A percentile compares a stretch with the other conserved stretches of the same genome.
phyloP scores from a whole-genome alignment of 2,113 vertebrate genomes.

The Campylomormyrus numenius region DNA sequence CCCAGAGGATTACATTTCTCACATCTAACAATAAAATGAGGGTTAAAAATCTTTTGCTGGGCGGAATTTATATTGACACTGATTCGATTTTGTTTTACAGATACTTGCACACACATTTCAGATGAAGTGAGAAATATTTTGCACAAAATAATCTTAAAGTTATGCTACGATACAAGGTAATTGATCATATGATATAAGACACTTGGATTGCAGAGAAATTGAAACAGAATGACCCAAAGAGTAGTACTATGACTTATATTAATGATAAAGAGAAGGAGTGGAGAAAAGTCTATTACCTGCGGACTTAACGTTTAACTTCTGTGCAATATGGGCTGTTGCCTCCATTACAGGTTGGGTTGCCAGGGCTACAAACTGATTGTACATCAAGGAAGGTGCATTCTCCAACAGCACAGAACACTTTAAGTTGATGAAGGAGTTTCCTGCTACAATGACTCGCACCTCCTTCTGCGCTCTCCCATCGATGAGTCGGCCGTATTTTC shows the following conservation, averaged over 20 bases:
- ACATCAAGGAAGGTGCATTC: constrained; percentile 49
- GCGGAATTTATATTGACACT: not conserved
- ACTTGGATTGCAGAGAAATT: not conserved
- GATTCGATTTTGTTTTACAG: not conserved
- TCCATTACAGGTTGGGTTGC: constrained; percentile 67
- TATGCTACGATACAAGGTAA: not conserved
- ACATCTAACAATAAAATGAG: constrained; percentile 61
- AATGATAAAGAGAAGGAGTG: not conserved
- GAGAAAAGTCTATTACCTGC: constrained; percentile 54
- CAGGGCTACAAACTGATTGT: constrained; percentile 63
- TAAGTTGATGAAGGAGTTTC: constrained; percentile 68
- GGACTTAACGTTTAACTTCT: constrained; percentile 59
- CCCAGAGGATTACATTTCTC: constrained; percentile 81
- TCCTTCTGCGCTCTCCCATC: constrained; percentile 60
- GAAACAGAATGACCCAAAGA: not conserved
- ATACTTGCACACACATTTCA: not conserved
- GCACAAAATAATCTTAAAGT: not conserved
- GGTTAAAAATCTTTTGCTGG: not conserved
- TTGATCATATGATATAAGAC: not conserved
- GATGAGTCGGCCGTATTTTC: constrained; percentile 65
- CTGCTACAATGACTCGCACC: constrained; percentile 72
- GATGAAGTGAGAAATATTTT: not conserved
- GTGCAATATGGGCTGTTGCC: constrained; percentile 67
- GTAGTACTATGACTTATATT: not conserved
- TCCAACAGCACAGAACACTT: constrained; percentile 63